Conservation (phyloP, 2,797 vertebrate genomes). For the Gorsachius magnificus region DNA sequence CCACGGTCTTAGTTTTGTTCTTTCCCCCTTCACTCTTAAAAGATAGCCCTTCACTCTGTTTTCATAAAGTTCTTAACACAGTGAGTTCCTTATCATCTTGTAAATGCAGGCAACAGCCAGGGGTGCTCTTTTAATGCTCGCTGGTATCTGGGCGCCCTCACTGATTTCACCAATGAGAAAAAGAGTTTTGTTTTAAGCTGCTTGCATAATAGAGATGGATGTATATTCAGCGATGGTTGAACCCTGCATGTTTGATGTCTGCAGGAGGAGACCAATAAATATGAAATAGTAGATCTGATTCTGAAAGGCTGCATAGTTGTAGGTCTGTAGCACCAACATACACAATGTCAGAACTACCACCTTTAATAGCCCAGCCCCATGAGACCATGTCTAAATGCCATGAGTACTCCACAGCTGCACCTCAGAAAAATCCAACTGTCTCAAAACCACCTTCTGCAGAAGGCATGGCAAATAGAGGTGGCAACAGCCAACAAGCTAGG, state of each 20-base stretch:
- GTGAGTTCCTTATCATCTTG: neutral
- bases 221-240: neutral
- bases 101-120: neutral
- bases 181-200: neutral
- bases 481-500: neutral
- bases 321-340: neutral
- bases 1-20: neutral
- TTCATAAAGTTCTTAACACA: neutral
- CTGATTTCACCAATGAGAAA: neutral
- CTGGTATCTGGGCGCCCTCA: neutral
- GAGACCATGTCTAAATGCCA: neutral
- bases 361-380: neutral
- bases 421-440: neutral
- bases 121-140: neutral
- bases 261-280: neutral
- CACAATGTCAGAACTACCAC: neutral
- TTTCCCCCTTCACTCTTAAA: neutral
- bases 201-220: neutral
- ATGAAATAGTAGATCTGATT: neutral
- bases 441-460: neutral
- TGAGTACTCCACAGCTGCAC: neutral
- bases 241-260: neutral
- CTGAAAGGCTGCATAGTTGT: neutral
- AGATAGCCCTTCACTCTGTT: neutral
- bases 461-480: neutral